phyloP scores from a whole-genome alignment of 64 coral and sea anemone genomes.

The Dendronephthya gigantea region DNA sequence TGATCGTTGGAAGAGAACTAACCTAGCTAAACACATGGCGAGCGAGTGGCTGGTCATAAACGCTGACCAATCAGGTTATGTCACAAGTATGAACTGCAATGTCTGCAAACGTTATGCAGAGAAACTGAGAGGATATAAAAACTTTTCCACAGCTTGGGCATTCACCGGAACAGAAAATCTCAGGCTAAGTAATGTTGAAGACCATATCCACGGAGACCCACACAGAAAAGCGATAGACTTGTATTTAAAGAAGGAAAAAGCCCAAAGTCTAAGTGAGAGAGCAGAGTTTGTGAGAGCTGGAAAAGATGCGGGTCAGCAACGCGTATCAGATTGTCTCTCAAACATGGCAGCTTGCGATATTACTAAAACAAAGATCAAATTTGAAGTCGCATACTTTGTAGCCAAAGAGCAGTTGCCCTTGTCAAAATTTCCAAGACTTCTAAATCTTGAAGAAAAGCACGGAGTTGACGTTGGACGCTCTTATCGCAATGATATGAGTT shows the following conservation, averaged over 20 bases:
- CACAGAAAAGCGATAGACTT: conserved; percentile 46
- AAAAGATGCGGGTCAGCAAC: conserved; percentile 35
- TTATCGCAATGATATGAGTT: conserved; percentile 50
- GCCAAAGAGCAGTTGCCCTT: conserved; percentile 60
- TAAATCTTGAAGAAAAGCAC: conserved; percentile 66
- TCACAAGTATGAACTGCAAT: conserved; percentile 54
- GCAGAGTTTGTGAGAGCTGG: conserved; percentile 43
- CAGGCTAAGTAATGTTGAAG: conserved; percentile 20
- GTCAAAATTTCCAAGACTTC: conserved; percentile 44
- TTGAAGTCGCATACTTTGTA: conserved; percentile 65
- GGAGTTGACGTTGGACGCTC: conserved; percentile 44
- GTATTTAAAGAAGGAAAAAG: conserved; percentile 41
- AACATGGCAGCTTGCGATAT: conserved; percentile 47
- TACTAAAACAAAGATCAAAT: conserved; percentile 50
- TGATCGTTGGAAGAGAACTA: conserved; percentile 45
- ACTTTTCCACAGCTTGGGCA: conserved; percentile 37
- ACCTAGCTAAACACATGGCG: conserved; percentile 34
- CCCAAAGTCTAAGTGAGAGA: conserved; percentile 43
- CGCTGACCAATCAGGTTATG: conserved; percentile 35
- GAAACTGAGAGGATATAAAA: conserved; percentile 48
- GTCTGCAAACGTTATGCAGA: conserved; percentile 45
- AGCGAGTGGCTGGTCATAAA: conserved; percentile 55
- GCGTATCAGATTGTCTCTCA: conserved; percentile 37
- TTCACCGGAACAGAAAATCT: conserved; percentile 33
- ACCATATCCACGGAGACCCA: conserved; percentile 33